Conservation (phyloP, 2,113 vertebrate species). For the Indicator indicator region DNA sequence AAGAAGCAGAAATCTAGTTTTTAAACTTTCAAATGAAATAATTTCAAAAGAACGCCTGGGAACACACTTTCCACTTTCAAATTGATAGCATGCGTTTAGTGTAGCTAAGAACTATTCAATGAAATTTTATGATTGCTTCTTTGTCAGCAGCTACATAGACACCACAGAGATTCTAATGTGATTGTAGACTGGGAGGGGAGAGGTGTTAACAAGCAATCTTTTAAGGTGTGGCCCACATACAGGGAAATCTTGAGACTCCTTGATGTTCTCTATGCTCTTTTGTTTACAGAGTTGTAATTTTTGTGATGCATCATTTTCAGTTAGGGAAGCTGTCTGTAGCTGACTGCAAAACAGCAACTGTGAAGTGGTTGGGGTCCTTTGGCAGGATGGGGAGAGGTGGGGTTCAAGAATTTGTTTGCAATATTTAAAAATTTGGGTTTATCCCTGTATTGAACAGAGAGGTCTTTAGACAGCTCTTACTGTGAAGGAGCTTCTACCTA, state of each 20-base stretch:
- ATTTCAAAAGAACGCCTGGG: not conserved
- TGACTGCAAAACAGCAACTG: not conserved
- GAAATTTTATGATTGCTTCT: not conserved
- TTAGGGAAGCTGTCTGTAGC: not conserved
- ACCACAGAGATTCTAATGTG: not conserved
- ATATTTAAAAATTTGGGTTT: not conserved
- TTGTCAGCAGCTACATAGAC: not conserved
- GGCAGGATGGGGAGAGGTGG: not conserved
- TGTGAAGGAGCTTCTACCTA: not conserved
- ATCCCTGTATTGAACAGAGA: not conserved
- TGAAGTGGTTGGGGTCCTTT: not conserved
- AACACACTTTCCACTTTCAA: not conserved
- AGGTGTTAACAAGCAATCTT: not conserved
- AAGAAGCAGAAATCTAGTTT: not conserved
- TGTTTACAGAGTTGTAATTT: not conserved
- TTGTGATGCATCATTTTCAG: not conserved
- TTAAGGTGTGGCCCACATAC: not conserved
- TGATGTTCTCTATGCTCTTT: not conserved
- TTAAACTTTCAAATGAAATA: not conserved
- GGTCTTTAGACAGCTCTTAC: not conserved
- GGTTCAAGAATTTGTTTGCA: not conserved
- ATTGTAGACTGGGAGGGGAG: not conserved
- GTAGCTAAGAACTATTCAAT: not conserved
- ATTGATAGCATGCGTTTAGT: not conserved
- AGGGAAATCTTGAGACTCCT: not conserved